Evolutionary conservation across 2,888 invertebrate genomes (phyloP).

Genomic region (Lomographa bimaculata): DNA sequence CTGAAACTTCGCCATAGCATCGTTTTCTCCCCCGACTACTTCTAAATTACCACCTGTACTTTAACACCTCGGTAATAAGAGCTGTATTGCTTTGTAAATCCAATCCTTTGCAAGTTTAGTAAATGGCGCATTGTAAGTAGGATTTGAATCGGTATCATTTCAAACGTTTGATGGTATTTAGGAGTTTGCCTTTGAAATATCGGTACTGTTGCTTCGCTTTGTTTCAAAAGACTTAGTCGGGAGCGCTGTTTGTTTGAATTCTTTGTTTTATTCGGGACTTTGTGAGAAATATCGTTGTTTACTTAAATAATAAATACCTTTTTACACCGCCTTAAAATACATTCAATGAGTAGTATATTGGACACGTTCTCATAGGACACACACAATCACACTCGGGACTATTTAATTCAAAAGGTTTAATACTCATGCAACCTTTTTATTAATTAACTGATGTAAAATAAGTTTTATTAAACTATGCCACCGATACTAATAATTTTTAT

Average conservation of each 20-base stretch:
- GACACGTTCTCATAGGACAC: too few species aligned
- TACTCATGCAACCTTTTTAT: too few species aligned
- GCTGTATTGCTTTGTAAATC: slow-evolving; percentile 12
- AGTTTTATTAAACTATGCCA: too few species aligned
- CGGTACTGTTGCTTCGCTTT: slow-evolving; percentile 12
- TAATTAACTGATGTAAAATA: too few species aligned
- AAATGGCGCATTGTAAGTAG: slow-evolving; percentile 37
- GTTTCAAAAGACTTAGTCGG: slow-evolving; percentile 15
- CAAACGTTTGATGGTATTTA: slow-evolving; percentile 45
- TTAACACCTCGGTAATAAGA: slow-evolving; percentile 14
- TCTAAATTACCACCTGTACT: slow-evolving; percentile 10
- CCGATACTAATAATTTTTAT: too few species aligned
- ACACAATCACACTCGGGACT: too few species aligned
- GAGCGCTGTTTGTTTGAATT: slow-evolving; percentile 5
- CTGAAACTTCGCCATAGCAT: slow-evolving; percentile 23
- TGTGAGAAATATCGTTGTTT: too few species aligned
- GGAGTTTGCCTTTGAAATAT: slow-evolving; percentile 39
- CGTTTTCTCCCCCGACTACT: slow-evolving; percentile 21
- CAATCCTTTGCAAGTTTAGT: slow-evolving; percentile 20
- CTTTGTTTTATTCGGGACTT: slow-evolving; percentile 8
- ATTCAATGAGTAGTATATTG: too few species aligned
- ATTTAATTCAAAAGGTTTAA: too few species aligned
- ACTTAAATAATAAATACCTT: too few species aligned
- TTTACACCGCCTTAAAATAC: too few species aligned
- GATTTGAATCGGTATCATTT: slow-evolving; percentile 33